Evolutionary conservation across 1,140 invertebrate genomes (phyloP).

Genomic region (Brachystomella parvula): DNA sequence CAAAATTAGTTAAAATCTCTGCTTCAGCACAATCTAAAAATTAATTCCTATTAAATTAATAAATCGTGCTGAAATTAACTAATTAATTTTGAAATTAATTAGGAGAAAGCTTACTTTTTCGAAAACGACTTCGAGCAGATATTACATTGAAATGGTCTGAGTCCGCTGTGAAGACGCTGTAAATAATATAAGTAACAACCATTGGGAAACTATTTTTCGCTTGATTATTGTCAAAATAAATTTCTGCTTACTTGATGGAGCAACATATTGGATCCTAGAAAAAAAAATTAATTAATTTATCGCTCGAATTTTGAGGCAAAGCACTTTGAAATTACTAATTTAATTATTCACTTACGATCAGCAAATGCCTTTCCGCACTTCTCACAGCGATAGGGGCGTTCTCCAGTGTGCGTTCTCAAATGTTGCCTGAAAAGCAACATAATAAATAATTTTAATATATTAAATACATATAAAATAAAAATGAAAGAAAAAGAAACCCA

Average conservation of each 20-base stretch:
- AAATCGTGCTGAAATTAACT: too few relatives aligned
- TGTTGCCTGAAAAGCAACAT: constrained; percentile 45
- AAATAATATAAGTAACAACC: constrained; percentile 1
- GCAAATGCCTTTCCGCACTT: constrained; percentile 40
- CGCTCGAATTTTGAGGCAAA: too few relatives aligned
- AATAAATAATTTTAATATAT: constrained; percentile 15
- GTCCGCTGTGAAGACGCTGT: constrained; percentile 45
- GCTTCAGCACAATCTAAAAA: too few relatives aligned
- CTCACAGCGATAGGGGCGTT: constrained; percentile 67
- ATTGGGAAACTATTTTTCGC: neutral
- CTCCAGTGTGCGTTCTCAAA: constrained; percentile 50
- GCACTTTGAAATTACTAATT: neutral
- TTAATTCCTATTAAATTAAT: too few relatives aligned
- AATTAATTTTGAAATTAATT: too few relatives aligned
- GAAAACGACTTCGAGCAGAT: constrained; percentile 50
- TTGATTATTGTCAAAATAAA: too few relatives aligned
- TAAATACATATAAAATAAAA: neutral
- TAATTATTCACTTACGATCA: neutral
- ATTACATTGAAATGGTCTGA: constrained; percentile 47
- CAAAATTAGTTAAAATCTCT: neutral
- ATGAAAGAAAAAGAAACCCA: neutral
- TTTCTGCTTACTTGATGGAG: constrained; percentile 66
- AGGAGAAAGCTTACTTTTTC: constrained; percentile 43
- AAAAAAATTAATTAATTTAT: too few relatives aligned
- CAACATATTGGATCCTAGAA: constrained; percentile 66